Base-by-base conservation (phyloP, 2,888 invertebrate species). In the Anaspis maculata region DNA sequence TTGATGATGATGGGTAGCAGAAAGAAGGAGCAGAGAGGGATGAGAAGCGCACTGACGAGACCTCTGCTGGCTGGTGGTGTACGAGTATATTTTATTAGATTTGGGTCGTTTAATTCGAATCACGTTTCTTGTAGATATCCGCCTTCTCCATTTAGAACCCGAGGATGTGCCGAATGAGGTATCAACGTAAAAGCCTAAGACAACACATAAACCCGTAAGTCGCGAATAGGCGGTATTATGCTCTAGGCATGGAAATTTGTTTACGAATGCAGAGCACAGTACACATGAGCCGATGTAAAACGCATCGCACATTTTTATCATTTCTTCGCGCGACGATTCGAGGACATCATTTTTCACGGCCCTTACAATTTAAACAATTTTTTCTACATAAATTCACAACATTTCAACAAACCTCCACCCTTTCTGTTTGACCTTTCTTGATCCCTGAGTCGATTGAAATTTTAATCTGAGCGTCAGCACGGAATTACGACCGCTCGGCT, bases 101-200 rank as follows among this genome's bases (percentile, higher is more conserved):
- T 54, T 44, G 36, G 45, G 42, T 41, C 49, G 48, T 52, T 50
- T 54, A 56, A 56, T 54, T 56, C 56, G 43, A 39, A 50, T 54
- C 56, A 56, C 56, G 56, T 56, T 45, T 41, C 44, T 47, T 37
- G 45, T 42, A 49, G 50, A 52, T 56, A 52, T 50, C 52, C 49
- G 45, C 51, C 52, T 52, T 45, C 49, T 49, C 46, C 51, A 51
- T 52, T 55, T 52, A 49, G 48, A 45, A 46, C 38, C 51, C 47
- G 42, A 43, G 54, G 52, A 52, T 53, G 52, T 54, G 49, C 49
- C 47, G 52, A 56, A 56, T 53, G 52, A 54, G 51, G 52, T 55
- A 55, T 54, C 52, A 53, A 51, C 51, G 48, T 44, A 40, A 46
- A 46, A 50, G 48, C 51, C 52, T 54, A 53, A 54, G 52, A 54